Evolutionary conservation across 2,888 invertebrate species (phyloP), one percentile per base, ranked within the genome.

Genomic region (Phrixothrix hirtus): DNA sequence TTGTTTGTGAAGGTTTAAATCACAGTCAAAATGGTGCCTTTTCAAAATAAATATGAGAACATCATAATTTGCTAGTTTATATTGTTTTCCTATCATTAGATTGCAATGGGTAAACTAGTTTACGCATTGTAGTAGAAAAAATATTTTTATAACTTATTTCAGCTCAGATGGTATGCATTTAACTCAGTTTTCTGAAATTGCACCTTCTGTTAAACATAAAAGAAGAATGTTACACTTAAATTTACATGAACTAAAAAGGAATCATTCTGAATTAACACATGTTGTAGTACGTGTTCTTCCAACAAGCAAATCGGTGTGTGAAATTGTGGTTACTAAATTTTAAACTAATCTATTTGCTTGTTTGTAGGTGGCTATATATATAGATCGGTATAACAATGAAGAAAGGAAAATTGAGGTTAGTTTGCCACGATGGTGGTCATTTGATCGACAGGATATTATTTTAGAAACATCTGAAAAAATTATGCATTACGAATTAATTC

Each of bases 201-300:
- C 80, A 15, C 82, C 85, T 1, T 81, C 82, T 34, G 68, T 69
- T 17, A 69, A 67, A 38, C 66, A 76, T 39, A 75, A 78, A 60
- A 73, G 81, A 60, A 79, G 80, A 68, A 74, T 71, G 13, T 70
- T 79, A 5, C 73, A 77, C 51, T 70, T 92, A 1, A 79, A 88
- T 66, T 72, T 90, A 34, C 80, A 83, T 27, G 79, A 81, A 49
- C 65, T 91, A 5, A 81, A 79, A 57, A 76, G 79, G 41, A 74
- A 74, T 1, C 73, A 82, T 55, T 48, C 65, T 1, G 75, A 79
- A 17, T 84, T 85, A 78, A 83, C 88, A 0, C 91, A 92, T 69
- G 77, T 92, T 2, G 71, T 91, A 6, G 77, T 92, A 14, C 83
- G 82, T 69, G 80, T 89, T 14, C 79, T 83, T 15, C 83, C 86